Base-by-base conservation (phyloP, 64 coral and sea anemone species). In the Astreopora myriophthalma region DNA sequence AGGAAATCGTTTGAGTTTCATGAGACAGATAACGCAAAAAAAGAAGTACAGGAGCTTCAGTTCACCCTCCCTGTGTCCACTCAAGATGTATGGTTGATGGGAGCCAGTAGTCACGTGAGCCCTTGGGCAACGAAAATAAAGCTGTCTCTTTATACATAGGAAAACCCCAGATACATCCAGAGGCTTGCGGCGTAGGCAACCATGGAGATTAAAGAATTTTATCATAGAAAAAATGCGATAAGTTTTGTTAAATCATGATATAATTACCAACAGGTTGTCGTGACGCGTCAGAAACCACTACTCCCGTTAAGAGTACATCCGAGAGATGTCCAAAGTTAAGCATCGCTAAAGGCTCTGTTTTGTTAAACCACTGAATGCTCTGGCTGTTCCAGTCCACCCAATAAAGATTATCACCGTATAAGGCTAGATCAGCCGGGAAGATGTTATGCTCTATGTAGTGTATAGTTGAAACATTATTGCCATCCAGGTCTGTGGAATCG, bases 241-340 rank as follows among this genome's bases (percentile, higher is more conserved):
- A 35, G 24, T 24, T 14, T 19, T 16, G 9, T 12, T 16, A 58
- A 11, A 58, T 16, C 13, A 24, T 64, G 28, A 51, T 29, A 9
- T 25, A 27, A 4, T 64, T 83, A 91, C 89, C 76, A 24, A 22
- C 63, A 48, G 90, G 90, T 27, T 92, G 90, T 58, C 80, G 85
- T 8, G 90, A 71, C 35, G n/a, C 17, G 34, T 86, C 79, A 22
- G 73, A 74, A 1, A 92, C 80, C 34, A 67, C 80, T 28, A 74
- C 29, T 4, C 90, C 90, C 3, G 66, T 6, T 23, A 76, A 48
- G 6, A n/a, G 2, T 12, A 46, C 30, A 33, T 38, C 32, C 0
- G 68, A 39, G 0, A 92, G 71, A 26, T 61, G 38, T 6, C 68
- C 90, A 33, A 36, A 60, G 68, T 57, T 84, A 10, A 27, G 80